These are phyloP conservation scores for Atta cephalotes DNA, from an alignment of 1,140 invertebrate species.

Conservation along the genomic window DNA sequence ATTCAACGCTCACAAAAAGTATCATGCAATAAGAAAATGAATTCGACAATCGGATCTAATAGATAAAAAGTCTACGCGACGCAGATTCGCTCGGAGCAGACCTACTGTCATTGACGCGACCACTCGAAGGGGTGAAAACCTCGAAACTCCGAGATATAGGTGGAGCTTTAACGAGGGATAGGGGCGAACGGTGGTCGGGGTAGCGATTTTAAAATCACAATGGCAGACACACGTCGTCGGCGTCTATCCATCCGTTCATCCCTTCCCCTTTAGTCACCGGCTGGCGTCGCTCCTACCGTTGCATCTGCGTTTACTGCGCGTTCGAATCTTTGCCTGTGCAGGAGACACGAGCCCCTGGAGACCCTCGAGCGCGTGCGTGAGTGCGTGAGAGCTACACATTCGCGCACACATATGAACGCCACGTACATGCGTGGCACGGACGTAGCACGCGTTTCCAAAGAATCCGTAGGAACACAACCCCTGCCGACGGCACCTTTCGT, in stretches of 20 bases:
- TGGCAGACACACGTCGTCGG: conserved; percentile 82
- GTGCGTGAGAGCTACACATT: neutral
- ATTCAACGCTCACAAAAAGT: neutral
- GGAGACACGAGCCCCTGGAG: conserved; percentile 49
- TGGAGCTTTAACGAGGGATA: conserved; percentile 65
- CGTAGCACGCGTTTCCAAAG: conserved; percentile 76
- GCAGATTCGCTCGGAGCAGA: neutral
- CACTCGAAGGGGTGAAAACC: conserved; percentile 69
- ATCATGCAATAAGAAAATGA: neutral
- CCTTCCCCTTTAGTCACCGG: conserved; percentile 62
- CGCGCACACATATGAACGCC: neutral
- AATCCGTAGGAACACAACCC: conserved; percentile 72
- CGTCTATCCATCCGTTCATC: conserved; percentile 78
- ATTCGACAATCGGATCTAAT: neutral
- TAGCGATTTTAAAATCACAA: conserved; percentile 84
- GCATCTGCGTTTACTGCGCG: conserved; percentile 82
- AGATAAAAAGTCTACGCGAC: conserved; percentile 14
- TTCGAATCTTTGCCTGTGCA: conserved; percentile 59
- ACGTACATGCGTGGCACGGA: conserved; percentile 66
- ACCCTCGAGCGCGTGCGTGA: conserved; percentile 51
- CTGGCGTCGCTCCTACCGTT: conserved; percentile 67
- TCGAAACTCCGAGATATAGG: conserved; percentile 37
- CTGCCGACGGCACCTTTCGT: conserved; percentile 77
- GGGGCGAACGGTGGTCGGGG: conserved; percentile 69
- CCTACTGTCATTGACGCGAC: conserved; percentile 12